Conservation (phyloP, 2,797 vertebrate genomes). For the Simalia tracyae region DNA sequence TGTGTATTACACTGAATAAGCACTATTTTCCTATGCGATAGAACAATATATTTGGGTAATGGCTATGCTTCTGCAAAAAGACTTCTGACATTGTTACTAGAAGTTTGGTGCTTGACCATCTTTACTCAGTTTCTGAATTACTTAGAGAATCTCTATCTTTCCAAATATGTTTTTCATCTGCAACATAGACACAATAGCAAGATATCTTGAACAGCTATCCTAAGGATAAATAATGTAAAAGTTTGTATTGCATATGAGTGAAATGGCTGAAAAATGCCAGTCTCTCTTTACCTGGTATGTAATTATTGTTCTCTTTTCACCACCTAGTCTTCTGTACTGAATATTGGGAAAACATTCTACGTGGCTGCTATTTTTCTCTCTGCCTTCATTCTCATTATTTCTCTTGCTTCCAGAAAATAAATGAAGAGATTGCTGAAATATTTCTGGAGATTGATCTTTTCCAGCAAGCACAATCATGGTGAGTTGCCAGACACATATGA, state of each 20-base stretch:
- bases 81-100: background rate
- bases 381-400: background rate
- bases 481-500: conserved; percentile 29
- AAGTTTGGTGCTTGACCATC: background rate
- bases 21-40: background rate
- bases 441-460: conserved; percentile 76
- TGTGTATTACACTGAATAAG: background rate
- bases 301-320: background rate
- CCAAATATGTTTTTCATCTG: background rate
- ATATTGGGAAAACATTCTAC: background rate
- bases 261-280: background rate
- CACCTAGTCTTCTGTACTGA: background rate
- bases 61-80: background rate
- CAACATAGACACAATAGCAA: background rate
- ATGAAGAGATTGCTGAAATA: conserved; percentile 74
- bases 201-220: background rate
- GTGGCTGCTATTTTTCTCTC: background rate
- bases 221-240: background rate
- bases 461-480: conserved; percentile 65
- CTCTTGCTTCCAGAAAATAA: conserved; percentile 69
- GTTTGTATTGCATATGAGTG: background rate
- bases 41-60: background rate
- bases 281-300: background rate
- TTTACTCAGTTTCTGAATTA: background rate
- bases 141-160: background rate